Evolutionary conservation across 2,113 vertebrate species (phyloP), one percentile per base, ranked within the genome.

Genomic region (Periophthalmus modestus): DNA sequence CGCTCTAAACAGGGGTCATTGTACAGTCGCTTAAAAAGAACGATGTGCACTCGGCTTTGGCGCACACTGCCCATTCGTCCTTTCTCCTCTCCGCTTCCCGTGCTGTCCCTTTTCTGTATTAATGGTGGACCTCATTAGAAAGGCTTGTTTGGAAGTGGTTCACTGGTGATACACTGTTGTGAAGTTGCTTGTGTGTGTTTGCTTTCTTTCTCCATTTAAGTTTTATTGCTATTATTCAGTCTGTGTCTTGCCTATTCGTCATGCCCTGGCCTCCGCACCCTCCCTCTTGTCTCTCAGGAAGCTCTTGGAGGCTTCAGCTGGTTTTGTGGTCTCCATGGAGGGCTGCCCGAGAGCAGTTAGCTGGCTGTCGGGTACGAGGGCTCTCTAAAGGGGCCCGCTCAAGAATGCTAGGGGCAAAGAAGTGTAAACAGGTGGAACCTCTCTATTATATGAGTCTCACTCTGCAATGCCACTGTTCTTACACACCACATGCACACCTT

Each of bases 391-490:
- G 91, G 90, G 88, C 88, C 93, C 86, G 91, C 92, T 89, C 89
- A 87, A 94, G 93, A 94, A 93, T 92, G 93, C 92, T 84, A 77
- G 89, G 94, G 94, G 91, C 83, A 82, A 91, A 93, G 93, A 92
- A 93, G 95, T 94, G 94, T 95, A 96, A 97, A 97, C 96, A 96
- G 95, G 95, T 96, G 95, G 91, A 90, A 36, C 80, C 79, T 82
- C 86, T 94, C 93, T 90, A 95, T 95, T 94, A 94, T 95, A 89
- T 70, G 48, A 73, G 81, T 82, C 80, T 89, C 71, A 67, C 71
- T 80, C 84, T 81, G 73, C 54, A 81, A 69, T 74, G 77, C 68
- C 18, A 74, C 85, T 83, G 81, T 80, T 72, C 72, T 74, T 5
- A 63, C 24, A 69, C 57, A 73, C 24, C 68, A 55, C 19, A 55